A percentile compares a stretch with the other conserved stretches of the same genome.
These are phyloP conservation scores for Otus sunia DNA, from an alignment of 2,113 vertebrate genomes.

Conservation along the genomic window DNA sequence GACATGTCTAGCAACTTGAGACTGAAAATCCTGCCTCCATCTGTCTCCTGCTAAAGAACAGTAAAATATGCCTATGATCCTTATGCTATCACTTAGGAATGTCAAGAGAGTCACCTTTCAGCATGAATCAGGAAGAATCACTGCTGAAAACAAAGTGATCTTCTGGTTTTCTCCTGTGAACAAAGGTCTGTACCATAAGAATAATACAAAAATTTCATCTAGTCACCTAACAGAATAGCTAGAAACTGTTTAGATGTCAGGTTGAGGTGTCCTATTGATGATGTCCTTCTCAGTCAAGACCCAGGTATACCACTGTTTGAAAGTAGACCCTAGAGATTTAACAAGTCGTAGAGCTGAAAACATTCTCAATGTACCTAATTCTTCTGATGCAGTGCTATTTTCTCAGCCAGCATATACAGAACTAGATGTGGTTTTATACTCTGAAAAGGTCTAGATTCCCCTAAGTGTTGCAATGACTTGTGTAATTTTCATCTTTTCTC, in stretches of 20 bases:
- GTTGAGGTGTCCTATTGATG: background rate
- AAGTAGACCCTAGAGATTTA: fast-evolving
- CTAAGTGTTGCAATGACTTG: fast-evolving
- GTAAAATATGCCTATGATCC: background rate
- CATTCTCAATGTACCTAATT: background rate
- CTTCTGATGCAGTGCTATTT: background rate
- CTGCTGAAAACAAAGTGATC: background rate
- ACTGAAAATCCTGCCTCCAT: conserved; percentile 22
- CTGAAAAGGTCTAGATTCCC: background rate
- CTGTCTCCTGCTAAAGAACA: conserved; percentile 21
- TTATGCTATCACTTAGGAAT: conserved; percentile 2
- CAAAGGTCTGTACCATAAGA: background rate
- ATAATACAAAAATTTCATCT: background rate
- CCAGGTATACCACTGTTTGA: background rate
- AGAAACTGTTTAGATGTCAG: background rate
- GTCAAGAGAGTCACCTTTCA: conserved; percentile 4
- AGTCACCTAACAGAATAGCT: background rate
- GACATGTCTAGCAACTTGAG: background rate
- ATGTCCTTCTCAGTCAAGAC: background rate
- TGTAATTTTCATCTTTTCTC: background rate
- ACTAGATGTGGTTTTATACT: background rate
- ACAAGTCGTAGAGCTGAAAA: background rate
- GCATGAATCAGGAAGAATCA: conserved; percentile 10
- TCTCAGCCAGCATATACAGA: background rate
- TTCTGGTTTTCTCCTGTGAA: background rate